Conservation (phyloP, 2,888 invertebrate species). For the Pseudococcus longispinus region DNA sequence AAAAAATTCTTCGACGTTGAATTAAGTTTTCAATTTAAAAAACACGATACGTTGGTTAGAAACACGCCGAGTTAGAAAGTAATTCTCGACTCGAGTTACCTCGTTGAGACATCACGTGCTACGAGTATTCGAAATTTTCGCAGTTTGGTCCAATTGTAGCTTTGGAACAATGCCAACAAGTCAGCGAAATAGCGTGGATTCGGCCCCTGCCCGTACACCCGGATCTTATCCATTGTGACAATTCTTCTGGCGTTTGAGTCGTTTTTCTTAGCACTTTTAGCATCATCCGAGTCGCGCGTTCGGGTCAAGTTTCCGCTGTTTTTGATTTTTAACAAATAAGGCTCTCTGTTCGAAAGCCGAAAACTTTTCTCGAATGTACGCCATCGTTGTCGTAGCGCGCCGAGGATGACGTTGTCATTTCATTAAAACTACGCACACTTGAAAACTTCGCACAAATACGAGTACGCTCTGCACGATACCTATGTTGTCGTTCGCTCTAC, state of each 20-base stretch:
- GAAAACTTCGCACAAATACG: not conserved
- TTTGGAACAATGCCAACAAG: conserved; percentile 33
- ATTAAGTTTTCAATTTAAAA: too few relatives aligned
- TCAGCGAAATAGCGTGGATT: conserved; percentile 24
- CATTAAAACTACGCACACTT: conserved; percentile 21
- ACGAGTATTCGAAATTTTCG: conserved; percentile 11
- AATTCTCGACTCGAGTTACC: conserved; percentile 10
- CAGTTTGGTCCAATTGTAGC: conserved; percentile 20
- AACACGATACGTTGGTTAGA: not conserved
- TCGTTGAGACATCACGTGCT: conserved; percentile 37
- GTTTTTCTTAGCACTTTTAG: conserved; percentile 34
- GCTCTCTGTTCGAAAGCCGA: not conserved
- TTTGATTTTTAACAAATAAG: conserved; percentile 25
- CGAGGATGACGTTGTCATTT: conserved; percentile 33
- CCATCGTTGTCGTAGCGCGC: not conserved
- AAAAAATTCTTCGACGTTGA: too few relatives aligned
- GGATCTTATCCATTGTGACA: not conserved
- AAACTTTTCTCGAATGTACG: conserved; percentile 18
- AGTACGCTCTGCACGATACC: not conserved
- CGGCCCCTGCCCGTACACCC: not conserved
- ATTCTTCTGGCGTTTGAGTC: conserved; percentile 18
- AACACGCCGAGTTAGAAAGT: conserved; percentile 18
- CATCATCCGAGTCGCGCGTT: not conserved
- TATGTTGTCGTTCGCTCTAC: not conserved
- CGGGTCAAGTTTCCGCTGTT: conserved; percentile 28